Percentiles rank a stretch among this genome's conserved stretches.
phyloP scores from a whole-genome alignment of 2,888 invertebrate genomes.

The Cataglyphis cursor region DNA sequence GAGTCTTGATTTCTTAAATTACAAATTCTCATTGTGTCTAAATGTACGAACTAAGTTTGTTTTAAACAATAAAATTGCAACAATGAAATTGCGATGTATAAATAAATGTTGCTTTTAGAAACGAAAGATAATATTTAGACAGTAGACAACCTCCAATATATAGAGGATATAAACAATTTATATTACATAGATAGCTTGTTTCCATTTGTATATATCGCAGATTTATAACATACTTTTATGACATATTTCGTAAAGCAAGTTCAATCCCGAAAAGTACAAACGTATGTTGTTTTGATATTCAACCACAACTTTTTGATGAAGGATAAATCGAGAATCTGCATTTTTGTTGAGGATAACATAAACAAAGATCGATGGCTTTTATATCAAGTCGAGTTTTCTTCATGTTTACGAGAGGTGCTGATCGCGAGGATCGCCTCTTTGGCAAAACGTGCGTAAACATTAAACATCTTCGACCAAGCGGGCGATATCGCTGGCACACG shows the following conservation, averaged over 20 bases:
- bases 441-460: slow-evolving; percentile 13
- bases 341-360: neutral
- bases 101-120: slow-evolving; percentile 1
- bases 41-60: neutral
- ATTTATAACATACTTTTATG: neutral
- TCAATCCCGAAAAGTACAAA: neutral
- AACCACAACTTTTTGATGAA: neutral
- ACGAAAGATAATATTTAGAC: slow-evolving; percentile 23
- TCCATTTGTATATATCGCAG: neutral
- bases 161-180: slow-evolving; percentile 14
- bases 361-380: slow-evolving; percentile 25
- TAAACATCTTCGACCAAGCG: neutral
- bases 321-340: neutral
- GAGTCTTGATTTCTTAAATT: neutral
- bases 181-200: slow-evolving; percentile 7
- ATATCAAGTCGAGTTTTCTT: slow-evolving; percentile 10
- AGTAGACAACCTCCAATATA: neutral
- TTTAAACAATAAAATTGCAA: neutral
- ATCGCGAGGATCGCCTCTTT: slow-evolving; percentile 31
- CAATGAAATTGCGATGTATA: slow-evolving; percentile 1
- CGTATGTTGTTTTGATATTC: slow-evolving; percentile 11
- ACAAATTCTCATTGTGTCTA: neutral
- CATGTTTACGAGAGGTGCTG: neutral
- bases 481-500: slow-evolving; percentile 24
- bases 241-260: neutral